Evolutionary conservation across 1,140 invertebrate genomes (phyloP), one percentile per base, ranked within the genome.

Genomic region (Drosophila teissieri): DNA sequence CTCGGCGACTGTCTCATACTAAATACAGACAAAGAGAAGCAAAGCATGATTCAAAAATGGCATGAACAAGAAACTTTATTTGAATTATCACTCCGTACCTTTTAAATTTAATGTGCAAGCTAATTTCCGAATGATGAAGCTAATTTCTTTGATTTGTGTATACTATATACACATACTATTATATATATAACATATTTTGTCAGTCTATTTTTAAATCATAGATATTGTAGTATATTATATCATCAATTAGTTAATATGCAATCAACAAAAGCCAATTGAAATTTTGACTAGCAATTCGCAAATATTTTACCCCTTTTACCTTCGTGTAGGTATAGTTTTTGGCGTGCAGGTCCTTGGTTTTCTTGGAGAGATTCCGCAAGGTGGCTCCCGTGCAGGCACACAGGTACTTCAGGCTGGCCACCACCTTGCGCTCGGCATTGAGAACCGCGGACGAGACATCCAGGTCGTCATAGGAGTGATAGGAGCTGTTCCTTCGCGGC

Each of bases 291-390:
- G 27, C 27, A 31, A 31, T 8, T 31, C 7, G 7, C 27, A 31
- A 8, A 8, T 31, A 31, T 8, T 31, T 3, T 3, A 8, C 31
- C 8, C 31, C 31, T 75, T 78, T 91, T 91, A 91, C 90, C 90
- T 91, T 91, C 10, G 78, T 90, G 63, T 91, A 91, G 68, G 80
- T 85, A 69, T 88, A 91, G 69, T 91, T 91, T 19, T 91, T 91
- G 74, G 90, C 86, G 57, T 91, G 90, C 55, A 91, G 77, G 58
- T 91, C 90, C 76, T 91, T 91, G 34, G 90, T 91, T 67, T 91
- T 91, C 61, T 91, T 91, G 17, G 90, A 91, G 46, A 91, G 74
- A 78, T 91, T 91, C 55, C 90, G 78, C 22, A 91, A 63, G 0
- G 90, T 91, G 62, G 90, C 90, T 10, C 90, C 90, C 8, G 90